Evolutionary conservation across 2,888 invertebrate genomes (phyloP).

Genomic region (Sicus ferrugineus): DNA sequence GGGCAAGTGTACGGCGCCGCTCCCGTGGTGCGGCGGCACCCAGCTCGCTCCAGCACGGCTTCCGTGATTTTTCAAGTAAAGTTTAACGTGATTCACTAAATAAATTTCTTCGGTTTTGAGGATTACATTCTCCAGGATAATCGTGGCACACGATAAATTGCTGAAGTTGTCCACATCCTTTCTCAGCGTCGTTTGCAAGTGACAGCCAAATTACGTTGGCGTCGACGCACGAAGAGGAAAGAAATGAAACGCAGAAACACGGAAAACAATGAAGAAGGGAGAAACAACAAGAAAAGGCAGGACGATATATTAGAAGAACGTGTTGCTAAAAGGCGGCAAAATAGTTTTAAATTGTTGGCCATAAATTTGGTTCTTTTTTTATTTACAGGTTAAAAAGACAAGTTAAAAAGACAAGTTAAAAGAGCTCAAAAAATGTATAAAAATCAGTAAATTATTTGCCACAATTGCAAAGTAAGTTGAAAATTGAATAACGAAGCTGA

Average conservation of each 20-base stretch:
- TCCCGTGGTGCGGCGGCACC: no score
- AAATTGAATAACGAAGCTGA: no score
- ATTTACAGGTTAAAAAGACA: no score
- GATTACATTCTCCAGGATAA: constrained; percentile 63
- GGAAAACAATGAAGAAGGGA: not conserved
- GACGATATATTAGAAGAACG: no score
- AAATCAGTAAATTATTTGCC: no score
- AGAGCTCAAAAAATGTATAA: no score
- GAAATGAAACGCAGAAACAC: not conserved
- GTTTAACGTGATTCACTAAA: constrained; percentile 65
- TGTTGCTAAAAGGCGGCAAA: no score
- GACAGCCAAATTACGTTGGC: not conserved
- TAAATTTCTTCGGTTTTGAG: constrained; percentile 65
- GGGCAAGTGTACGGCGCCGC: constrained; percentile 39
- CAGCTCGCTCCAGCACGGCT: constrained; percentile 33
- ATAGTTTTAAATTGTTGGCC: no score
- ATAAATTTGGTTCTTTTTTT: no score
- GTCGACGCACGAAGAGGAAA: constrained; percentile 1
- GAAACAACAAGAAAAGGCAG: not conserved
- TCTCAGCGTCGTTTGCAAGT: constrained; percentile 12
- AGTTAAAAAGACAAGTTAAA: no score
- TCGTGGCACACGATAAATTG: constrained; percentile 63
- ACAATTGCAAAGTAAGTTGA: no score
- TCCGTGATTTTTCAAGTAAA: constrained; percentile 62
- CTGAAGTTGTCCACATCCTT: constrained; percentile 61